These are phyloP conservation scores for Furnarius figulus DNA, from an alignment of 2,113 vertebrate species.

Conservation along the genomic window DNA sequence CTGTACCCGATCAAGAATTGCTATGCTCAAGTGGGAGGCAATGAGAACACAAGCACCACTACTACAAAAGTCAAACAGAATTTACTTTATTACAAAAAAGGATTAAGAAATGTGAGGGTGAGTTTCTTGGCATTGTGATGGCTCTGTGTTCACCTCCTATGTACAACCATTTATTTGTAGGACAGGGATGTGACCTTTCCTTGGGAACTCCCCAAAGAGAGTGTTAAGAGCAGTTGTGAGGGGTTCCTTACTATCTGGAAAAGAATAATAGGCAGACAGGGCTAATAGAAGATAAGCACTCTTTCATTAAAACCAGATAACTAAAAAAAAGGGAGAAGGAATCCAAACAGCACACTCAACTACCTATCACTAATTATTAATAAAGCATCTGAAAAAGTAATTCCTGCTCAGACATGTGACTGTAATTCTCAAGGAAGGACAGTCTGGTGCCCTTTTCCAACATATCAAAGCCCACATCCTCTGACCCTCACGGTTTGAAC, in stretches of 20 bases:
- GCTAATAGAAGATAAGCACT: neutral
- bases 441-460: neutral
- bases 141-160: neutral
- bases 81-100: neutral
- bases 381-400: neutral
- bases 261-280: neutral
- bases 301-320: neutral
- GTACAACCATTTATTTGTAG: neutral
- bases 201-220: neutral
- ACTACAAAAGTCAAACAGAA: neutral
- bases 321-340: neutral
- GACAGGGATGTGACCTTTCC: neutral
- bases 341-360: neutral
- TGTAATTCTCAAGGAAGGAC: neutral
- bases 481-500: neutral
- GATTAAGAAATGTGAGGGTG: neutral
- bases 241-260: neutral
- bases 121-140: accelerated
- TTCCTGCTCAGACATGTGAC: neutral
- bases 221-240: neutral
- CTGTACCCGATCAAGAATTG: neutral
- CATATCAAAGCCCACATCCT: neutral
- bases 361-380: neutral
- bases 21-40: constrained; percentile 47
- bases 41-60: neutral